Base-by-base conservation (phyloP, 2,113 vertebrate species). In the Phoenicopterus ruber region DNA sequence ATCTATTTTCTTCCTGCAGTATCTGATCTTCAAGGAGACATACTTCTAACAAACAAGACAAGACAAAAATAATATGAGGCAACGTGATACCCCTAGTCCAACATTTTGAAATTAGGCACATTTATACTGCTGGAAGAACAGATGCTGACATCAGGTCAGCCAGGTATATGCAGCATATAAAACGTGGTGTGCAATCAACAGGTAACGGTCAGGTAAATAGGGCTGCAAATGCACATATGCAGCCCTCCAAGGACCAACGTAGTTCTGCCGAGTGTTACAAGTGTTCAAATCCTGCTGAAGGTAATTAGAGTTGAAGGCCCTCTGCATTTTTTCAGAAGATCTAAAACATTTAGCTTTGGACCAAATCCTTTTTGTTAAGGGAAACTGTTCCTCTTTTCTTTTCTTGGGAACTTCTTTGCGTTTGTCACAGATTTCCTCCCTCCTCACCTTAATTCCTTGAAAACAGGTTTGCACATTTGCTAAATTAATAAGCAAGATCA, bases 301-400 rank as follows among this genome's bases (percentile, higher is more conserved):
- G 20, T 90, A 88, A 90, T 92, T 63, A 67, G 46, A 88, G 49
- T 69, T 89, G 92, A 96, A 96, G 65, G 73, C 13, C 24, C 24
- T 72, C 59, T 81, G 77, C 86, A 89, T 92, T 96, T 96, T 96
- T 95, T 90, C 80, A 96, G 76, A 77, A 85, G 54, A 82, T 76
- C 47, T 91, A 61, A 77, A 96, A 90, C 65, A 95, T 84, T 92
- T 78, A 86, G 49, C 61, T 91, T 84, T 2, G 11, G 65, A 90
- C 44, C 24, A 84, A 44, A 82, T 79, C 17, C 4, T 57, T 92
- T 90, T 90, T 81, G 38, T 59, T 78, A 69, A 85, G 34, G 40
- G 32, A 86, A 84, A 73, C 28, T 29, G 15, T 38, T 21, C 14
- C 13, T 46, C 10, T 67, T 88, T 83, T 72, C 9, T 66, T 50